Base-by-base conservation (phyloP, 2,113 vertebrate genomes). In the Sialia sialis region DNA sequence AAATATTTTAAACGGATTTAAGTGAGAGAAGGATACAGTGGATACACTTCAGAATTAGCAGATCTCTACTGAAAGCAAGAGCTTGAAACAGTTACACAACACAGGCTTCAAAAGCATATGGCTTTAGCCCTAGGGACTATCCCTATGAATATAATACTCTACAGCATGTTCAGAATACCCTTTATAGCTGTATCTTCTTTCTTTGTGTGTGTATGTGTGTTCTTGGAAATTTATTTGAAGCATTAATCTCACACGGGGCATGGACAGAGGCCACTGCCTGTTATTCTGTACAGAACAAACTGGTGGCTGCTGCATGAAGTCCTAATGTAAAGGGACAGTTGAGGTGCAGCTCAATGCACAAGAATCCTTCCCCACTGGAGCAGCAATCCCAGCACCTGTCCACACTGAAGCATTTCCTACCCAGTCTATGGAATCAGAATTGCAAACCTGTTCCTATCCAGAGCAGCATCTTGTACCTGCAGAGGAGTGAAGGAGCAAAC, bases 1-100 rank as follows among this genome's bases (percentile, higher is more conserved):
- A 73, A 83, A 90, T 93, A 78, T 90, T 91, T 90, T 93, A 82
- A 94, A 85, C 4, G 0, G 89, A 94, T 94, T 96, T 58, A 66
- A 85, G 62, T 15, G 46, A 69, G 43, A 54, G 51, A 85, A 94
- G 75, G 78, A 83, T 39, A 55, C 43, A 51, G 59, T 32, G 32
- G 77, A 72, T 20, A 55, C 43, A 60, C n/a, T 75, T 89, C 86
- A 54, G 67, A 39, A 73, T 69, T 54, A 87, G 30, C 29, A 69
- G 44, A 81, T 49, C 77, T 76, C 43, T 41, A 22, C 26, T 3
- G 3, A 92, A 89, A n/a, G 55, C 81, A 91, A 85, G 39, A 91
- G 29, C 63, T 18, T 85, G 67, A 83, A 66, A 66, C 7, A 77
- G 79, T 86, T 95, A 84, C 14, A 89, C 91, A 96, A 93, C 62